Evolutionary conservation across 2,888 invertebrate species (phyloP).

Genomic region (Proisotoma minuta): DNA sequence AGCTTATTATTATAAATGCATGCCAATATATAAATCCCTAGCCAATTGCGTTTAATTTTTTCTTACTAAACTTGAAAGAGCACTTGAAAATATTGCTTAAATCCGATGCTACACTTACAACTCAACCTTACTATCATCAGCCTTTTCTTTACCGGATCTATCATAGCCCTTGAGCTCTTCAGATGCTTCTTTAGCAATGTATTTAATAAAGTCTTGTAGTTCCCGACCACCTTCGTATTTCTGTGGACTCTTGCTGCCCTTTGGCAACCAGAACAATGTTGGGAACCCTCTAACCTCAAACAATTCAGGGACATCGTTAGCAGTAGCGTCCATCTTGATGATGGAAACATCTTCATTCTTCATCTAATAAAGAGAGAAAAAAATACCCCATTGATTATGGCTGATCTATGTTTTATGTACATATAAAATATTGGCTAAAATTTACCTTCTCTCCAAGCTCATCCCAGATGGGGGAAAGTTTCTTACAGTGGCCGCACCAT

Average conservation of each 20-base stretch:
- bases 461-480: constrained; percentile 85
- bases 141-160: constrained; percentile 70
- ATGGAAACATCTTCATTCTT: constrained; percentile 81
- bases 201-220: constrained; percentile 88
- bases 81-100: background rate
- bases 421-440: background rate
- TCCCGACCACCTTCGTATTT: constrained; percentile 91
- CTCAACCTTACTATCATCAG: constrained; percentile 61
- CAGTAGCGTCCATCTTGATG: constrained; percentile 97
- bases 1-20: too few relatives aligned
- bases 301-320: constrained; percentile 88
- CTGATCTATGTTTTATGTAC: background rate
- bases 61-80: too few relatives aligned
- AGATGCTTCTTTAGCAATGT: constrained; percentile 86
- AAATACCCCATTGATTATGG: background rate
- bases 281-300: constrained; percentile 97
- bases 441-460: constrained; percentile 80
- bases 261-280: constrained; percentile 92
- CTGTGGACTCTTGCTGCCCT: constrained; percentile 72
- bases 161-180: constrained; percentile 80
- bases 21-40: too few relatives aligned
- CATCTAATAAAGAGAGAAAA: constrained; percentile 56
- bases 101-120: constrained; percentile 53
- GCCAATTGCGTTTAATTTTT: too few relatives aligned
- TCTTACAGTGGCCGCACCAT: constrained; percentile 99